Base-by-base conservation (phyloP, 2,888 invertebrate species). In the Drosophila emarginata region DNA sequence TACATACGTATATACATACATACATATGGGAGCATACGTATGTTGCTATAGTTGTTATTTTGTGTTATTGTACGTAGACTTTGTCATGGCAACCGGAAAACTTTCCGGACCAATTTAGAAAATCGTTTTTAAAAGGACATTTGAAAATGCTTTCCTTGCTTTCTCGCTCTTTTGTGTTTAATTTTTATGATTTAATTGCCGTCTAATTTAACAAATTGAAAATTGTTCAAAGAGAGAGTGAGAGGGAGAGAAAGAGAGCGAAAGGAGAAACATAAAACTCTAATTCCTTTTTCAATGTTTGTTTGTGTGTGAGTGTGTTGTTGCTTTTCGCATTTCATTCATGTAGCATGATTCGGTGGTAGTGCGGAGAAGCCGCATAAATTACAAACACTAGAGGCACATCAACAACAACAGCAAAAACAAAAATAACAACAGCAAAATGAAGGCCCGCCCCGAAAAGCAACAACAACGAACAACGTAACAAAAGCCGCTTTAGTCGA, bases 351-450 rank as follows among this genome's bases (percentile, higher is more conserved):
- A 45, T 45, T 39, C 15, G 18, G 14, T 40, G 50, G 56, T 61
- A 45, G 67, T 12, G 56, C 53, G 36, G 68, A 68, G 89, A 85
- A 85, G 89, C 87, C 84, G 82, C 87, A 87, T 85, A 88, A 88
- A 85, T 84, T 84, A 78, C 88, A 75, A 83, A 75, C 80, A 86
- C 87, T 83, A 78, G 69, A 52, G 58, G 50, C 39, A 54, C 72
- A 66, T 60, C 72, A 66, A 80, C 67, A 73, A 65, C 64, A 80
- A 45, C 18, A 45, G 9, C 40, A 45, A n/a, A n/a, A n/a, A 45
- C 67, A 60, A 45, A 4, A 45, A 67, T 67, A 87, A 77, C 79
- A 80, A 75, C 80, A 76, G 57, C 72, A 64, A 79, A 77, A 80
- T 67, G 65, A 70, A 54, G 15, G 28, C 28, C 54, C 54, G 54